Conservation (phyloP, 2,797 vertebrate genomes). For the Hozukius guyotensis region DNA sequence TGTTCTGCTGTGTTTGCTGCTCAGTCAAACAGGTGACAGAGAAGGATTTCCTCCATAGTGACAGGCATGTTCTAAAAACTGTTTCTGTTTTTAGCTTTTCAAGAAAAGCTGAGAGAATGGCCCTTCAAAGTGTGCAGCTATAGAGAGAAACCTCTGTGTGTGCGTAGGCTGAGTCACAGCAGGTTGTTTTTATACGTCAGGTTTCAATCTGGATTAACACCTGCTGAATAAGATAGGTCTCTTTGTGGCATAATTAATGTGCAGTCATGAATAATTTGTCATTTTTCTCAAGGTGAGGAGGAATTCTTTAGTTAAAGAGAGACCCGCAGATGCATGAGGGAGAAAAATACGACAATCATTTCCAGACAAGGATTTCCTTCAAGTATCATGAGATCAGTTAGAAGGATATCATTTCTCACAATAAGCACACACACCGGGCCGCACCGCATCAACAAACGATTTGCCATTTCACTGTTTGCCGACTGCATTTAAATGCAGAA, state of each 20-base stretch:
- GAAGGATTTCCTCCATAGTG: slow-evolving; percentile 32
- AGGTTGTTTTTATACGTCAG: slow-evolving; percentile 26
- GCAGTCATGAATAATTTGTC: slow-evolving; percentile 58
- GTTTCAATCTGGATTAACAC: slow-evolving; percentile 49
- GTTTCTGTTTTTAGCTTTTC: slow-evolving; percentile 36
- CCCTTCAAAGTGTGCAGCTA: neutral
- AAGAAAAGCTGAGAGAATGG: neutral
- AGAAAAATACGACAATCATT: slow-evolving; percentile 72
- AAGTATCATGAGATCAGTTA: slow-evolving; percentile 31
- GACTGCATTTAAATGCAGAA: slow-evolving; percentile 3
- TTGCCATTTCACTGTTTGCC: neutral
- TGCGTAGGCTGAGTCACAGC: slow-evolving; percentile 27
- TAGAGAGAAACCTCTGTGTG: neutral
- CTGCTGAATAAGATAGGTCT: slow-evolving; percentile 27
- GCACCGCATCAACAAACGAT: slow-evolving; percentile 1
- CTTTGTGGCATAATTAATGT: slow-evolving; percentile 50
- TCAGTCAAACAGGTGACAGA: slow-evolving; percentile 51
- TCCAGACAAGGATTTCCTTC: slow-evolving; percentile 6
- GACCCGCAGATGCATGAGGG: slow-evolving; percentile 77
- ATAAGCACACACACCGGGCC: slow-evolving; percentile 10
- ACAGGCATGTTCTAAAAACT: slow-evolving; percentile 36
- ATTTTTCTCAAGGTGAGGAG: slow-evolving; percentile 79
- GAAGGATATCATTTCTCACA: slow-evolving; percentile 1
- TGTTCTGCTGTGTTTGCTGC: slow-evolving; percentile 56
- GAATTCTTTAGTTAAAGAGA: slow-evolving; percentile 83